These are phyloP conservation scores for Drosophila erecta DNA, from an alignment of 1,140 invertebrate species.

Conservation along the genomic window DNA sequence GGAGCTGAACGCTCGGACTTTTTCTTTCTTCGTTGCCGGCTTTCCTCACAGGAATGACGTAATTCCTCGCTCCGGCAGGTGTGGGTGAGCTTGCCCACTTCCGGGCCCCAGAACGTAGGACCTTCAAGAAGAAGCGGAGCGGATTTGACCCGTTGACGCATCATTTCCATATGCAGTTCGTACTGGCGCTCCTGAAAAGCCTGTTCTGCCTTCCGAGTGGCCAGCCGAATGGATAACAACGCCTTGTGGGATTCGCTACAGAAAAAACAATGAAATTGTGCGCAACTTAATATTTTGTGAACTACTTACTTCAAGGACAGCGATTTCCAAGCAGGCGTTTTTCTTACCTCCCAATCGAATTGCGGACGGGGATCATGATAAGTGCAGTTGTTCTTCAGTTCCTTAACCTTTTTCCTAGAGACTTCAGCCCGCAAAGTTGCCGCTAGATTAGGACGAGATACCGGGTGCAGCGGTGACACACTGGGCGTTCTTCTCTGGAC, in stretches of 20 bases:
- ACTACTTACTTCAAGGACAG: constrained; percentile 72
- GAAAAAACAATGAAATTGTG: neutral
- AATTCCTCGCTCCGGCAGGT: constrained; percentile 66
- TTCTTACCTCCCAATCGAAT: constrained; percentile 80
- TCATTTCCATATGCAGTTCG: constrained; percentile 81
- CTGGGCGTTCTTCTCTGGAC: constrained; percentile 30
- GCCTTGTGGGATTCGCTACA: constrained; percentile 79
- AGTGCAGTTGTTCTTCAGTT: constrained; percentile 77
- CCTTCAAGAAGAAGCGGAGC: constrained; percentile 80
- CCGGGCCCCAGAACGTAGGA: constrained; percentile 75
- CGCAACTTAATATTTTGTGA: neutral
- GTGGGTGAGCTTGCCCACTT: constrained; percentile 77
- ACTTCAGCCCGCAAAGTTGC: constrained; percentile 79
- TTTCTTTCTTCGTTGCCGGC: constrained; percentile 51
- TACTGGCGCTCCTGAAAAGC: constrained; percentile 77
- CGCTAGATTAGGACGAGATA: constrained; percentile 79
- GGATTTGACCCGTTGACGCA: constrained; percentile 79
- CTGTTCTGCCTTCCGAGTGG: constrained; percentile 83
- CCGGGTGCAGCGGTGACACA: constrained; percentile 76
- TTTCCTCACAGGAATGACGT: constrained; percentile 64
- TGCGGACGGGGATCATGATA: constrained; percentile 65
- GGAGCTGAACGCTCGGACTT: constrained; percentile 52
- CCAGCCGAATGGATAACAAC: constrained; percentile 70
- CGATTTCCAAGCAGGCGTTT: constrained; percentile 83
- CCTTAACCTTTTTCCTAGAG: constrained; percentile 72